Conservation (phyloP, 2,888 invertebrate genomes). For the Nycteola revayana region DNA sequence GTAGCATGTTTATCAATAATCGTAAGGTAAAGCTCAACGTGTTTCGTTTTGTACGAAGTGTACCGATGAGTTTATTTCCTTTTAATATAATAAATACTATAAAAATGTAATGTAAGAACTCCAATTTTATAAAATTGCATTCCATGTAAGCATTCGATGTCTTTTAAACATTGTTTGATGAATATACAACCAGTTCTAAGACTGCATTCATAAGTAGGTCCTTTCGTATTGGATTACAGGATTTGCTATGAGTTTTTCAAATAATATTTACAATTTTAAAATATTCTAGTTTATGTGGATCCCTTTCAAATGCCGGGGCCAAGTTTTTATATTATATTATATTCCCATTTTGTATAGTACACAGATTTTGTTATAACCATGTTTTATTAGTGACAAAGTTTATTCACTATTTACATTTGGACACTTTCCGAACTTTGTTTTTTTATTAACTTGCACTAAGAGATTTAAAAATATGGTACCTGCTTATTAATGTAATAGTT, state of each 20-base stretch:
- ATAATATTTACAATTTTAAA: constrained; percentile 60
- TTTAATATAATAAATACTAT: constrained; percentile 22
- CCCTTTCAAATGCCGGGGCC: constrained; percentile 75
- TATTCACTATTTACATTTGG: constrained; percentile 20
- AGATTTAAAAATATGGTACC: constrained; percentile 62
- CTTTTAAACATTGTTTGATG: constrained; percentile 59
- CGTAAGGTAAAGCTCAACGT: constrained; percentile 77
- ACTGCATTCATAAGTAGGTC: constrained; percentile 68
- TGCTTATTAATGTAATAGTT: constrained; percentile 62
- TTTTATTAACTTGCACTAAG: constrained; percentile 44
- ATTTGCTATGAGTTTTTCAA: constrained; percentile 59
- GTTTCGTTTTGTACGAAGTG: constrained; percentile 66
- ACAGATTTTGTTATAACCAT: constrained; percentile 29
- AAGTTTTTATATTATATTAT: constrained; percentile 69
- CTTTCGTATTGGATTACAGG: constrained; percentile 51
- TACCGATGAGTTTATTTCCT: constrained; percentile 51
- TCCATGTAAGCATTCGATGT: constrained; percentile 61
- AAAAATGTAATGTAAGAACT: constrained; percentile 33
- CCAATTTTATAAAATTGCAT: constrained; percentile 65
- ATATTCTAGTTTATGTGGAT: constrained; percentile 68
- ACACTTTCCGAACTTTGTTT: constrained; percentile 15
- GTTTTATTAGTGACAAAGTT: constrained; percentile 25
- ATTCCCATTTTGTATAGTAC: constrained; percentile 34
- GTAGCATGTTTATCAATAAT: constrained; percentile 74
- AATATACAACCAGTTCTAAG: constrained; percentile 68